Evolutionary conservation across 2,113 vertebrate genomes (phyloP), one percentile per base, ranked within the genome.

Genomic region (Platysternon megacephalum): DNA sequence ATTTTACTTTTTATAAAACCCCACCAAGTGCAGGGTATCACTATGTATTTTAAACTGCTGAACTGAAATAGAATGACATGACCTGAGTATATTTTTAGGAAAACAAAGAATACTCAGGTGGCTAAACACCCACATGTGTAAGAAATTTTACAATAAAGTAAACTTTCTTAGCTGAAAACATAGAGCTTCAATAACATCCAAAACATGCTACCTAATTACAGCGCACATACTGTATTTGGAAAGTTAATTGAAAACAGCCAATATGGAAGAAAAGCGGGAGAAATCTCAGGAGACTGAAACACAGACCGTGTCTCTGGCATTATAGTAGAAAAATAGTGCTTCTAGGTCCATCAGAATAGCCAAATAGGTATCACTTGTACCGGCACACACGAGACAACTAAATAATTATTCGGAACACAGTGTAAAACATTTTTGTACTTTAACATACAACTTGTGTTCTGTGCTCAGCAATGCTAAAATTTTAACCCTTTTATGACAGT

Each of bases 231-330:
- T 3, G 56, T 7, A 35, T 26, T 93, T 94, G 87, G 85, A 85
- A 93, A 95, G 86, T 17, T 93, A 95, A 92, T 79, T 11, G n/a
- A 93, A 95, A 56, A 52, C 83, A 91, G 84, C 1, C 56, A 85
- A 82, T 32, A 5, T 1, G 55, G 82, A 81, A 58, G 76, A 4
- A 9, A 89, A 39, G 16, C 48, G 91, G 68, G 44, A 83, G 21
- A 79, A 90, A 89, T 11, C 56, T 6, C 76, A 78, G 39, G 17
- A n/a, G 13, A 7, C 65, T 5, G 58, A 11, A 4, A 78, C 80
- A 85, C 19, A n/a, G 22, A 10, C 51, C 26, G 3, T 29, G 52
- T 85, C 85, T 8, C 1, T 12, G 84, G 42, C 8, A 44, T 29
- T 46, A 14, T 39, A 51, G 79, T 74, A 82, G 35, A 2, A 91